Evolutionary conservation across 1,140 invertebrate genomes (phyloP), one percentile per base, ranked within the genome.

Genomic region (Ericerus pela): DNA sequence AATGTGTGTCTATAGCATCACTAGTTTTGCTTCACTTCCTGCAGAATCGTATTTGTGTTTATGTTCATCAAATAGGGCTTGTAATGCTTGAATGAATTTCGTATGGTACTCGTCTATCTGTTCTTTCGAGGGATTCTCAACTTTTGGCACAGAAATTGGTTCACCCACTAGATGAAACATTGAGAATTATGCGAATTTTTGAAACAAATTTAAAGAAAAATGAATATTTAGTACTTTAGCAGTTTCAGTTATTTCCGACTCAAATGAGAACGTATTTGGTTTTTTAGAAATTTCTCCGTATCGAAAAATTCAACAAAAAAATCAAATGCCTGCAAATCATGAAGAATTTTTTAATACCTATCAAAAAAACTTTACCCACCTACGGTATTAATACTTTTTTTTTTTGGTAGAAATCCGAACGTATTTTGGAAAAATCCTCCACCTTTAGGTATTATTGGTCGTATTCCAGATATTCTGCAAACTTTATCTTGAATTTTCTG

Each of bases 351-450:
- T 18, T 24, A 47, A 18, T 52, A 30, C 53, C 8, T 27, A 54
- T 14, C 20, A 31, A 0, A 24, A 12, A 57, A 24, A 0, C 12
- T 14, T 38, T 53, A 70, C 78, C 79, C 72, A 93, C 89, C 84
- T 61, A 96, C 85, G 58, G 85, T 84, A 12, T 79, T 79, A 26
- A 96, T 76, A 0, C 84, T 85, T 59, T 72, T 75, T 26, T 91
- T 75, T 36, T 79, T 76, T 0, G 93, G 90, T 11, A 96, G 65
- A 1, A 92, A 65, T 0, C 92, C 93, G 69, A 89, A 90, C 1
- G 76, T 79, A 64, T 94, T 92, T 62, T 93, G 88, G 62, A 96
- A 88, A 28, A 95, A 72, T 0, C 92, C 91, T 58, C 91, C 69
- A 1, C 93, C 92, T 26, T 87, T 87, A 72, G 54, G 63, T 77